Base-by-base conservation (phyloP, 1,140 invertebrate genomes). In the Oncopeltus fasciatus region DNA sequence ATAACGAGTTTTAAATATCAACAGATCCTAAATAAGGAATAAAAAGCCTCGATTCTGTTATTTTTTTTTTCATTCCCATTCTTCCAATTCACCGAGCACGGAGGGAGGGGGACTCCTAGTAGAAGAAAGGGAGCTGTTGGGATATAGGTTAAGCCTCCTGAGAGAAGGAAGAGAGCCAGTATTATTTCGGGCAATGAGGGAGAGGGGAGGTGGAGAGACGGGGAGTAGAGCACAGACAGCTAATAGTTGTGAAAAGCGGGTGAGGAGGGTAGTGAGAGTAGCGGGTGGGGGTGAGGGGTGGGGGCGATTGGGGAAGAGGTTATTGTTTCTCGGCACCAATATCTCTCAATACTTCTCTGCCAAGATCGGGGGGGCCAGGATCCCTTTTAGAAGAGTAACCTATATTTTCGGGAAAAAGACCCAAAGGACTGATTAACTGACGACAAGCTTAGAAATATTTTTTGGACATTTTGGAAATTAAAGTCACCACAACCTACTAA, bases 271-370 rank as follows among this genome's bases (percentile, higher is more conserved):
- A n/a, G n/a, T n/a, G n/a, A n/a, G n/a, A n/a, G n/a, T n/a, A n/a
- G n/a, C n/a, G n/a, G n/a, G n/a, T n/a, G n/a, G n/a, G n/a, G n/a
- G n/a, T n/a, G n/a, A n/a, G n/a, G n/a, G n/a, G n/a, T n/a, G n/a
- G n/a, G n/a, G n/a, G n/a, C n/a, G n/a, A n/a, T n/a, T n/a, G n/a
- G n/a, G 43, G 43, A 28, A 46, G 31, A 29, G 59, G 44, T 46
- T 46, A 46, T 46, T 46, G 44, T 46, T 46, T 46, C 44, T 46
- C 59, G 46, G 31, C n/a, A 60, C n/a, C 20, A 56, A 60, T 33
- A 60, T 60, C 59, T 43, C 59, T 44, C 58, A 59, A 59, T 59
- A 43, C 29, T 44, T 43, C 43, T 60, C 44, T 20, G 44, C n/a
- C n/a, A n/a, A n/a, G n/a, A n/a, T n/a, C n/a, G n/a, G n/a, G n/a